Base-by-base conservation (phyloP, 2,113 vertebrate genomes). In the Cinclus mexicanus region DNA sequence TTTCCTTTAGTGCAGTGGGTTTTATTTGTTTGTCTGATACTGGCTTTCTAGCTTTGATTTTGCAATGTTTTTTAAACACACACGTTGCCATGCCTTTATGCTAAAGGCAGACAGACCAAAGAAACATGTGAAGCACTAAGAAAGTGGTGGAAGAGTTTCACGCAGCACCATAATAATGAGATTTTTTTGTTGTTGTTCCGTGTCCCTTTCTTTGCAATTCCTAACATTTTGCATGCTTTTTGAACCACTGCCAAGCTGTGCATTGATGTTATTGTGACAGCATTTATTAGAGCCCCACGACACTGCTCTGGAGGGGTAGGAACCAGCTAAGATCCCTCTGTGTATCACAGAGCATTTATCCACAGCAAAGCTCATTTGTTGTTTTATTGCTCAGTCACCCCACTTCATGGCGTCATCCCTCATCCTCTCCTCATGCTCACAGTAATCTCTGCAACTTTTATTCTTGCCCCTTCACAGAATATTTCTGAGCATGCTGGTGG, bases 1-100 rank as follows among this genome's bases (percentile, higher is more conserved):
- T 83, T 72, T 80, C 26, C 52, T 88, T 90, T n/a, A 59, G 24
- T 56, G 61, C 35, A 61, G 50, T 49, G 63, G 15, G 49, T 3
- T 84, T 83, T 68, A 64, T 65, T 71, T 91, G 13, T 77, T 78
- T 70, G 42, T 26, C 50, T 74, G 50, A n/a, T 50, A 65, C 1
- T 77, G 63, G 46, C 67, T 94, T 95, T 74, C 79, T 57, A 69
- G 50, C 41, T 90, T 77, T 74, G 68, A 65, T 90, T 95, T 95
- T 92, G 89, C 80, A 69, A 61, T 80, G 55, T 83, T 95, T 90
- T 90, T 90, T 69, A 92, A 92, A 94, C 67, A 92, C 1, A 3
- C 1, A 1, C 0, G 1, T 71, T 93, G 63, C 83, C 74, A 83
- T 61, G 76, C 76, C 25, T 77, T 90, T 65, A 44, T 44, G 37